Conservation (phyloP, 2,113 vertebrate genomes). For the Murina feae region DNA sequence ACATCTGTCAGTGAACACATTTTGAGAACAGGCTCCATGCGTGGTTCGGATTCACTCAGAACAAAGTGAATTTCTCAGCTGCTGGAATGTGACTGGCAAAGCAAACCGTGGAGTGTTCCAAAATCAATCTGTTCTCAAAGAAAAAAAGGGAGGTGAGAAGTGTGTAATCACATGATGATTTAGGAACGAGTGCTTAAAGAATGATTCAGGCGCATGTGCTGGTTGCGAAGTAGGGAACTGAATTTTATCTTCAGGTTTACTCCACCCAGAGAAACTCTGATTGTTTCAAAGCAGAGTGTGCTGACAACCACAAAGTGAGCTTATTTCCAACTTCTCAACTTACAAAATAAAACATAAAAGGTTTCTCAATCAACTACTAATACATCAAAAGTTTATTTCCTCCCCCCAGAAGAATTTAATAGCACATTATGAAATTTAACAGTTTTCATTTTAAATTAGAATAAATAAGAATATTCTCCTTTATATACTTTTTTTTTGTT, state of each 20-base stretch:
- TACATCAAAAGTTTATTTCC: background rate
- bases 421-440: background rate
- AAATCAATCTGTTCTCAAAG: slow-evolving; percentile 50
- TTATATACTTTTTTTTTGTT: background rate
- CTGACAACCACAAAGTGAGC: background rate
- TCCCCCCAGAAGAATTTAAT: background rate
- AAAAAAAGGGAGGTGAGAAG: background rate
- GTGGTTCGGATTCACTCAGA: slow-evolving; percentile 54
- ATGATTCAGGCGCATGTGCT: slow-evolving; percentile 30
- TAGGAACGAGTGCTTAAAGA: slow-evolving; percentile 45
- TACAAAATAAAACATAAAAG: background rate
- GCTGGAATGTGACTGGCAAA: slow-evolving; percentile 36
- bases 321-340: background rate
- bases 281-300: background rate
- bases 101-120: background rate
- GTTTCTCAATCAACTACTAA: background rate
- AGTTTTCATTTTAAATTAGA: background rate
- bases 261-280: slow-evolving; percentile 33
- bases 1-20: background rate
- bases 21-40: slow-evolving; percentile 27
- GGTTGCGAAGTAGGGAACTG: slow-evolving; percentile 32
- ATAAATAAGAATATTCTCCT: background rate
- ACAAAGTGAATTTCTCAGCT: slow-evolving; percentile 42
- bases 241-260: slow-evolving; percentile 9
- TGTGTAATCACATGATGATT: slow-evolving; percentile 2